A percentile compares a stretch with the other conserved stretches of the same genome.
phyloP scores from a whole-genome alignment of 2,113 vertebrate genomes.

The Elaphurus davidianus region DNA sequence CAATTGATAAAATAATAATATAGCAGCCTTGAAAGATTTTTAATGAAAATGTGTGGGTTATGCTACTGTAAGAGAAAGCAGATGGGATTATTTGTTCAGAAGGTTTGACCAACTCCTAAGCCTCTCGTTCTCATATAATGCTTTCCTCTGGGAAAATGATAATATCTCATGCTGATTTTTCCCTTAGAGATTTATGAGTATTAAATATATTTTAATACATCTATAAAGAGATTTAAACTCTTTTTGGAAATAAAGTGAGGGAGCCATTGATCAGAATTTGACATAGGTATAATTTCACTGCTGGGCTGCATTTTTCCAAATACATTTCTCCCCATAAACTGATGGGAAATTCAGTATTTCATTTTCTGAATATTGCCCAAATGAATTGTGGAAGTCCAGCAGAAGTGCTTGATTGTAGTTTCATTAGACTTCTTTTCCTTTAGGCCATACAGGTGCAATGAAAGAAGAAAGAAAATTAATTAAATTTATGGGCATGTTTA shows the following conservation, averaged over 20 bases:
- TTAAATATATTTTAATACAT: slow-evolving; percentile 72
- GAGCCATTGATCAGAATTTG: slow-evolving; percentile 70
- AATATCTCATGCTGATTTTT: slow-evolving; percentile 39
- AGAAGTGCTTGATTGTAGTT: slow-evolving; percentile 76
- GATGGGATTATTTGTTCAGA: neutral
- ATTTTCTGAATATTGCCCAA: slow-evolving; percentile 77
- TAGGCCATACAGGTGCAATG: slow-evolving; percentile 81
- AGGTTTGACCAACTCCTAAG: neutral
- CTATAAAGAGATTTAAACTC: slow-evolving; percentile 66
- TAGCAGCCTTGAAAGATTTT: neutral
- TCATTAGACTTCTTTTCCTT: slow-evolving; percentile 82
- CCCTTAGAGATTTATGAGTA: slow-evolving; percentile 64
- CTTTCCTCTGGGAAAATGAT: slow-evolving; percentile 53
- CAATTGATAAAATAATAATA: neutral
- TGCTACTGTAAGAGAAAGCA: neutral
- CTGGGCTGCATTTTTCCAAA: slow-evolving; percentile 65
- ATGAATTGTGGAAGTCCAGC: slow-evolving; percentile 69
- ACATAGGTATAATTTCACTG: slow-evolving; percentile 68
- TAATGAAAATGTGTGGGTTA: neutral
- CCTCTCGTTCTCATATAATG: neutral
- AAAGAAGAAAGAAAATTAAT: slow-evolving; percentile 86
- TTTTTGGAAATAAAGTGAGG: slow-evolving; percentile 63
- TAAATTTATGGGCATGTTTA: slow-evolving; percentile 85
- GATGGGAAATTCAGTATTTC: slow-evolving; percentile 71
- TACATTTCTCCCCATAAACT: slow-evolving; percentile 66